Conservation (phyloP, 2,113 vertebrate genomes). For the Oceanodroma tethys region DNA sequence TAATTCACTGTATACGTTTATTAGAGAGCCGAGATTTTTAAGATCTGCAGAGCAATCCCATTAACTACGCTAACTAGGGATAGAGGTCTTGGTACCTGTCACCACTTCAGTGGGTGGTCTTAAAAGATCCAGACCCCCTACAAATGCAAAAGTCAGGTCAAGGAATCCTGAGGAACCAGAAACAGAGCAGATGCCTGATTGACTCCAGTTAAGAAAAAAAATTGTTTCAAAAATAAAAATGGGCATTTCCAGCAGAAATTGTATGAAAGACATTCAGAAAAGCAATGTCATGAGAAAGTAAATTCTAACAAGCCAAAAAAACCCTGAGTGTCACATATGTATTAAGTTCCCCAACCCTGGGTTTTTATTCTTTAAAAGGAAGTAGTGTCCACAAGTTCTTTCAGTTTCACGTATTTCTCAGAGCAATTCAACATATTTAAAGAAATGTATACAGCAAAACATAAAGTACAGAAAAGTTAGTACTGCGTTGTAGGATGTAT, state of each 20-base stretch:
- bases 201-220: neutral
- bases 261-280: neutral
- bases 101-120: neutral
- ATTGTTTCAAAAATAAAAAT: neutral
- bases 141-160: neutral
- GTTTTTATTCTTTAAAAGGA: neutral
- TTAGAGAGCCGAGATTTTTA: neutral
- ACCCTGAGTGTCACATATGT: neutral
- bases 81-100: neutral
- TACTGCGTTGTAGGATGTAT: neutral
- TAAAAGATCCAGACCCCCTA: neutral
- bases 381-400: neutral
- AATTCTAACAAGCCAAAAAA: neutral
- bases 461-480: neutral
- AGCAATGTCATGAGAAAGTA: neutral
- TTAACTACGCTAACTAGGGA: neutral
- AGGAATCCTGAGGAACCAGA: neutral
- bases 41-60: neutral
- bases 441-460: neutral
- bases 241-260: neutral
- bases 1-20: neutral
- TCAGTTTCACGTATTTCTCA: neutral
- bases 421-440: neutral
- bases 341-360: neutral
- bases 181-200: too few relatives aligned